Percentiles rank a stretch among this genome's conserved stretches.
Evolutionary conservation across 1,140 invertebrate genomes (phyloP).

Genomic region (Lamellibrachia luymesi): DNA sequence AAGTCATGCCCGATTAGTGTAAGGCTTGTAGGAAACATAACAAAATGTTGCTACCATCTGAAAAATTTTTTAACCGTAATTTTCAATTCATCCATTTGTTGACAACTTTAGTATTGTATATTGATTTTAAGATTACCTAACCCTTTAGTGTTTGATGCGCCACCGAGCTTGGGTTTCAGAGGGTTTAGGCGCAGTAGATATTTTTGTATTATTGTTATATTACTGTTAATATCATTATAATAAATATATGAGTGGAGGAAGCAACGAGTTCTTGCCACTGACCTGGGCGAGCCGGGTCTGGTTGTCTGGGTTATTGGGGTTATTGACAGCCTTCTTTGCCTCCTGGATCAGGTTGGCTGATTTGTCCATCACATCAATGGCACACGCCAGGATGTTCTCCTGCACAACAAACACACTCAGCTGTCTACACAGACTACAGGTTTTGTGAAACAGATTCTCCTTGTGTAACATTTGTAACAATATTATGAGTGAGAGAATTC

Average conservation of each 20-base stretch:
- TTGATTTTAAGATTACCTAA: too few relatives aligned
- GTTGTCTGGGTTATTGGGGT: slow-evolving; percentile 50
- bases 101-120: too few relatives aligned
- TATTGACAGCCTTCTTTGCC: slow-evolving; percentile 68
- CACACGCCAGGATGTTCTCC: slow-evolving; percentile 57
- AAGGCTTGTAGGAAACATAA: too few relatives aligned
- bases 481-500: background rate
- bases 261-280: slow-evolving; percentile 18
- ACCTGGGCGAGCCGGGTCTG: slow-evolving; percentile 25
- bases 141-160: too few relatives aligned
- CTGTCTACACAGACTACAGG: background rate
- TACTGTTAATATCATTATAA: background rate
- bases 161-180: too few relatives aligned
- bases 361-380: slow-evolving; percentile 76
- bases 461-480: background rate
- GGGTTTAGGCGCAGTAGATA: too few relatives aligned
- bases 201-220: too few relatives aligned
- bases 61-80: too few relatives aligned
- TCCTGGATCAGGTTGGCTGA: slow-evolving; percentile 77
- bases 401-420: slow-evolving; percentile 45
- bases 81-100: too few relatives aligned
- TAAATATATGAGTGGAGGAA: background rate
- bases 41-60: too few relatives aligned
- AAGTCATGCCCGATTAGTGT: too few relatives aligned
- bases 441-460: background rate